Conservation (phyloP, 2,113 vertebrate species). For the Cygnus atratus region DNA sequence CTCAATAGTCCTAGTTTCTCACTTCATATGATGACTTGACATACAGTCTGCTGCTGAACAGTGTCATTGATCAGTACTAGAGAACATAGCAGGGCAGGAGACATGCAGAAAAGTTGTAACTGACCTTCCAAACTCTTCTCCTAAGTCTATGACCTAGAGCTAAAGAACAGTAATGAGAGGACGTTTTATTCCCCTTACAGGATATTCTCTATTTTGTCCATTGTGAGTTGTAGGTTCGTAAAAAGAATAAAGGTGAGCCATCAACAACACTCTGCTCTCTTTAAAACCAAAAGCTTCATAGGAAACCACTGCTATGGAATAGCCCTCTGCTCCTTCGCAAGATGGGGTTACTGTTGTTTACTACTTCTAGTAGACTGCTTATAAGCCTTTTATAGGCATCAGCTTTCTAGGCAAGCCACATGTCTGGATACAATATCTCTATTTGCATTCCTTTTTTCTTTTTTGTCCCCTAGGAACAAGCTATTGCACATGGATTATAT, state of each 20-base stretch:
- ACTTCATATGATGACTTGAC: slow-evolving; percentile 1
- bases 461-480: not conserved
- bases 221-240: not conserved
- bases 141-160: not conserved
- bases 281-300: not conserved
- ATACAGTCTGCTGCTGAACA: not conserved
- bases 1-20: slow-evolving; percentile 1
- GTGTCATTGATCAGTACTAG: not conserved
- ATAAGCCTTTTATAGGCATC: not conserved
- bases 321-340: not conserved
- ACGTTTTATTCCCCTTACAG: not conserved
- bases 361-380: not conserved
- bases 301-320: not conserved
- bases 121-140: not conserved
- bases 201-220: not conserved
- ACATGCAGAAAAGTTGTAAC: not conserved
- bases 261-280: not conserved
- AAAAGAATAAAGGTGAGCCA: not conserved
- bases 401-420: not conserved
- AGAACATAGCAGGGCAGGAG: not conserved
- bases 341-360: not conserved
- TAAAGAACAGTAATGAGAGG: not conserved
- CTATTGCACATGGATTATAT: not conserved
- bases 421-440: not conserved
- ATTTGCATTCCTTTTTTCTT: not conserved